phyloP scores from a whole-genome alignment of 1,140 invertebrate genomes.

The Penaeus vannamei region DNA sequence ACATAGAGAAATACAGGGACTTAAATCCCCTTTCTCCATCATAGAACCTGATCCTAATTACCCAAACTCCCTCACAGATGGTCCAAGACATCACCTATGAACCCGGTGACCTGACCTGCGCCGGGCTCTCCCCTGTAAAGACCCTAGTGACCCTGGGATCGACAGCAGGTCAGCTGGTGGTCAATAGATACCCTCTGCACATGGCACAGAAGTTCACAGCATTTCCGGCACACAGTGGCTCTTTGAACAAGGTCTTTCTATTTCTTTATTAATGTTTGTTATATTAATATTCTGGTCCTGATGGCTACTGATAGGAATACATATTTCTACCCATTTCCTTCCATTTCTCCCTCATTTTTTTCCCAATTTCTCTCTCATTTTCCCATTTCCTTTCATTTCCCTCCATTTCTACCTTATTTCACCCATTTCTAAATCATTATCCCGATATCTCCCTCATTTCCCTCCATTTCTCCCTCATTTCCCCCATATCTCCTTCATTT shows the following conservation, averaged over 20 bases:
- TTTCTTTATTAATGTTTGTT: no score
- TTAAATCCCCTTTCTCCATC: no score
- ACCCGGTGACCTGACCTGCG: constrained; percentile 48
- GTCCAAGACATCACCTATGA: constrained; percentile 56
- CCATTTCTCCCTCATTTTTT: no score
- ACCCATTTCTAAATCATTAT: no score
- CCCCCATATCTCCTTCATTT: neutral
- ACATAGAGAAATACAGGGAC: no score
- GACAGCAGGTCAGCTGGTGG: constrained; percentile 38
- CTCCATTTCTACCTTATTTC: neutral
- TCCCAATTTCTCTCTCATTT: neutral
- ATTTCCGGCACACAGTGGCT: constrained; percentile 35
- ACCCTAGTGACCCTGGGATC: constrained; percentile 57
- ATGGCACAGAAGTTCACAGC: constrained; percentile 34
- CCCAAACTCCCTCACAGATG: constrained; percentile 9
- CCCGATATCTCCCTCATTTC: neutral
- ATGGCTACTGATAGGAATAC: no score
- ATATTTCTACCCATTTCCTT: no score
- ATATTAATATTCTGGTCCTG: no score
- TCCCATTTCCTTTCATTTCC: neutral
- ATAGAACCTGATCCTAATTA: no score
- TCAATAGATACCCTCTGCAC: constrained; percentile 56
- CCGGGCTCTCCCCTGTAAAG: constrained; percentile 55
- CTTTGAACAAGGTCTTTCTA: constrained; percentile 44
- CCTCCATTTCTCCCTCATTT: neutral